Evolutionary conservation across 1,140 invertebrate species (phyloP), one percentile per base, ranked within the genome.

Genomic region (Cyclargus thomasi): DNA sequence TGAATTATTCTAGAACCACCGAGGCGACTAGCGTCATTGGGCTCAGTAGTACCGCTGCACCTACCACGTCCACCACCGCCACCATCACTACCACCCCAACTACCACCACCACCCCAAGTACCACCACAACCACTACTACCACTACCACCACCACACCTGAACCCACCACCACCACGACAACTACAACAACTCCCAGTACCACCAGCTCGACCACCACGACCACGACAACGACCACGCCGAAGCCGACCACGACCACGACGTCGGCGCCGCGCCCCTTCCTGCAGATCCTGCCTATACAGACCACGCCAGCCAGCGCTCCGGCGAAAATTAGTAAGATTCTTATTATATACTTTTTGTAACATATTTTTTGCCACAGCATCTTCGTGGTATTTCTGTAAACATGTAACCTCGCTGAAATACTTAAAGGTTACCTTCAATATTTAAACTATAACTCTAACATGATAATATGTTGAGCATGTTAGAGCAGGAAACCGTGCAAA

Each of bases 81-180:
- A 79, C 65, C 21, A 75, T 74, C 16, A 80, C 67, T 14, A 76
- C 70, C 17, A 76, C 69, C 20, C 80, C 83, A 14, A 80, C 84
- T 4, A 83, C 79, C 0, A 82, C 83, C 5, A 82, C 78, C 10
- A 22, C 62, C 22, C 67, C 64, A 53, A 85, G 90, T 76, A 91
- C 90, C 59, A 85, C 91, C 22, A 92, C 88, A 75, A 91, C 92
- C 67, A 80, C 72, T 70, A 82, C 77, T 53, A 78, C 64, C 53
- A 83, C 71, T 4, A 73, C 63, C n/a, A 69, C 67, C 18, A 75
- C 67, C 6, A 75, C 71, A 53, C 76, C 62, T 14, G 82, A 77
- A 6, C 79, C 80, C 4, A 86, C 77, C 14, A 88, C 83, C 4
- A 86, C 83, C 1, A 89, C 85, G 10, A 86, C 83, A 63, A 85